A percentile compares a stretch with the other conserved stretches of the same genome.
phyloP scores from a whole-genome alignment of 2,888 invertebrate species.

The Gymnocheta viridis region DNA sequence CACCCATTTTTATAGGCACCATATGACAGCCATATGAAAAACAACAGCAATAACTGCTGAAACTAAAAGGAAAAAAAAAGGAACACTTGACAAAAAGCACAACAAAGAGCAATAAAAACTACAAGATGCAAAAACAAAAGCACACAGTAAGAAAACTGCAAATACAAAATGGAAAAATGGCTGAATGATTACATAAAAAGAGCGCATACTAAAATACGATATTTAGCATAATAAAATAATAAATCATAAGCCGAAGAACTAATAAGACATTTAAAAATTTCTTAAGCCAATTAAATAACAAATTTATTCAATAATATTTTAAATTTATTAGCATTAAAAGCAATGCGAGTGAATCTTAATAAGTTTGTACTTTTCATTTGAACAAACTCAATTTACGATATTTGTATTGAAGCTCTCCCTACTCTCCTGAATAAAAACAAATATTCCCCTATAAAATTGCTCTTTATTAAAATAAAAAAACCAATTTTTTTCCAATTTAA shows the following conservation, averaged over 20 bases:
- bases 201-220: conserved; percentile 29
- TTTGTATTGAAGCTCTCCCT: conserved; percentile 4
- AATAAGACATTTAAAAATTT: background rate
- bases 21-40: conserved; percentile 68
- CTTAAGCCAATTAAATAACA: background rate
- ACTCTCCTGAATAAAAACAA: background rate
- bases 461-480: background rate
- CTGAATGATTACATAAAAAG: conserved; percentile 60
- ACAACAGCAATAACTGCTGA: conserved; percentile 38
- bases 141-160: conserved; percentile 45
- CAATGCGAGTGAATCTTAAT: background rate
- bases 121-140: conserved; percentile 54
- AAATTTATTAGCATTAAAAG: background rate
- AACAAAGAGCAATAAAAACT: conserved; percentile 46
- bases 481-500: conserved; percentile 1
- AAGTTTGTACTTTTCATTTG: background rate
- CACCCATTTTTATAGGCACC: conserved; percentile 68
- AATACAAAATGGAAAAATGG: conserved; percentile 66
- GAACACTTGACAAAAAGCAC: conserved; percentile 1
- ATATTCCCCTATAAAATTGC: conserved; percentile 21
- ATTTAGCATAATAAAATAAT: background rate
- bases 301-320: background rate
- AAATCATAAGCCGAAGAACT: background rate
- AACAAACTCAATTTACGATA: background rate
- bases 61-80: conserved; percentile 45